phyloP scores from a whole-genome alignment of 2,113 vertebrate genomes.

The Tapirus terrestris region DNA sequence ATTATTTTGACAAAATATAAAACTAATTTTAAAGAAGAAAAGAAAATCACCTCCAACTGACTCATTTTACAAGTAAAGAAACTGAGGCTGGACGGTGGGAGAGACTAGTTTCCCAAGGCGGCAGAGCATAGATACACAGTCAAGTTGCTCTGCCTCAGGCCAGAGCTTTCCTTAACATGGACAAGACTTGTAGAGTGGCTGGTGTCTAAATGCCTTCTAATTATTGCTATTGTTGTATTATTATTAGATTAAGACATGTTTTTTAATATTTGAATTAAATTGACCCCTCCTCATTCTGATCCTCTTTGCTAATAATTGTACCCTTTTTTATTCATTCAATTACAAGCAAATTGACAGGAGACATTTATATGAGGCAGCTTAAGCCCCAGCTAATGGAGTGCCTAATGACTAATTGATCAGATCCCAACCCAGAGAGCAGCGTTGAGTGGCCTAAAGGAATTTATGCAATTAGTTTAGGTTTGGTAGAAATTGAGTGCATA shows the following conservation, averaged over 20 bases:
- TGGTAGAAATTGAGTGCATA: constrained; percentile 85
- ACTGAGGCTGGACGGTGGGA: background rate
- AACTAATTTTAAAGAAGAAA: background rate
- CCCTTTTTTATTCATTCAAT: constrained; percentile 84
- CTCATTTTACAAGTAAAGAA: constrained; percentile 7
- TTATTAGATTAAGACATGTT: constrained; percentile 66
- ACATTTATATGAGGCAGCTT: constrained; percentile 84
- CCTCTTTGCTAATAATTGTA: constrained; percentile 77
- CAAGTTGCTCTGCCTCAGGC: background rate
- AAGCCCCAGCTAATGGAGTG: constrained; percentile 86
- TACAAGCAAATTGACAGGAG: constrained; percentile 85
- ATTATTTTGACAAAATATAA: constrained; percentile 41
- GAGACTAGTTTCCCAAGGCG: background rate
- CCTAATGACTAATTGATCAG: constrained; percentile 88
- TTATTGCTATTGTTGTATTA: constrained; percentile 28
- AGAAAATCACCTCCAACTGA: background rate
- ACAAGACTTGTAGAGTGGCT: background rate
- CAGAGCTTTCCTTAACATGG: background rate
- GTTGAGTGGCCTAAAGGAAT: constrained; percentile 85
- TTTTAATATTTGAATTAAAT: constrained; percentile 77
- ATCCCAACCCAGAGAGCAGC: constrained; percentile 79
- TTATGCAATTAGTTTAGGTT: constrained; percentile 86
- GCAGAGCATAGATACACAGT: background rate
- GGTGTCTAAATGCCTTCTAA: constrained; percentile 23
- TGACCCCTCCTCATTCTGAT: constrained; percentile 69